Conservation (phyloP, 2,888 invertebrate genomes). For the Coelopa pilipes region DNA sequence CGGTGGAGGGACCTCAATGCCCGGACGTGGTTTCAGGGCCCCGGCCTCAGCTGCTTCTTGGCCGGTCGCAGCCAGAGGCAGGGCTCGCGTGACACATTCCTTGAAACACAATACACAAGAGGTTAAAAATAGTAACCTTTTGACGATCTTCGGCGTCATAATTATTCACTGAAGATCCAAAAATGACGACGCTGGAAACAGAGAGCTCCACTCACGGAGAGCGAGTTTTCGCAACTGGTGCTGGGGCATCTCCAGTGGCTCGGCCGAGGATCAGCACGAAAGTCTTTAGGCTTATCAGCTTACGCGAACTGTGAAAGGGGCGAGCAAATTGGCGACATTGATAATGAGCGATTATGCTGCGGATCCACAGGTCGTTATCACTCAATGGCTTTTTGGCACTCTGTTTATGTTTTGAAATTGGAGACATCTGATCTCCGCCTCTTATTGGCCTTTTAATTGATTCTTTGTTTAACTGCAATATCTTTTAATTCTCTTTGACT, state of each 20-base stretch:
- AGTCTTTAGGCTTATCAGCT: not conserved
- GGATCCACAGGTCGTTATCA: conserved; percentile 6
- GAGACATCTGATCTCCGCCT: not conserved
- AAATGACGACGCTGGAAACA: not conserved
- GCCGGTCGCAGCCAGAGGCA: conserved; percentile 3
- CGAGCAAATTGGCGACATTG: conserved; percentile 4
- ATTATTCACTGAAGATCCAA: not conserved
- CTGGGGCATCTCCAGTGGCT: not conserved
- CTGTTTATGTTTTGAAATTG: not conserved
- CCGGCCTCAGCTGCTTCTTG: not conserved
- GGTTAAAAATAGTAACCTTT: not conserved
- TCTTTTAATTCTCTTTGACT: too few species aligned
- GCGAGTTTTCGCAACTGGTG: conserved; percentile 38
- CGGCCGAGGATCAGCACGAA: conserved; percentile 18
- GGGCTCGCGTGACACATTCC: not conserved
- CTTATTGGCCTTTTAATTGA: too few species aligned
- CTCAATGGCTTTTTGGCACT: not conserved
- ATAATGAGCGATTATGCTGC: not conserved
- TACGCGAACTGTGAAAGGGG: not conserved
- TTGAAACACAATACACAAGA: conserved; percentile 9
- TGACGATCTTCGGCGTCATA: not conserved
- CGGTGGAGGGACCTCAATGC: conserved; percentile 51
- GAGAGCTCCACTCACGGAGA: conserved; percentile 29
- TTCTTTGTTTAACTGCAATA: too few species aligned
- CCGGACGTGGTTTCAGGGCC: conserved; percentile 29